Evolutionary conservation across 2,113 vertebrate genomes (phyloP), one percentile per base, ranked within the genome.

Genomic region (Canis aureus): DNA sequence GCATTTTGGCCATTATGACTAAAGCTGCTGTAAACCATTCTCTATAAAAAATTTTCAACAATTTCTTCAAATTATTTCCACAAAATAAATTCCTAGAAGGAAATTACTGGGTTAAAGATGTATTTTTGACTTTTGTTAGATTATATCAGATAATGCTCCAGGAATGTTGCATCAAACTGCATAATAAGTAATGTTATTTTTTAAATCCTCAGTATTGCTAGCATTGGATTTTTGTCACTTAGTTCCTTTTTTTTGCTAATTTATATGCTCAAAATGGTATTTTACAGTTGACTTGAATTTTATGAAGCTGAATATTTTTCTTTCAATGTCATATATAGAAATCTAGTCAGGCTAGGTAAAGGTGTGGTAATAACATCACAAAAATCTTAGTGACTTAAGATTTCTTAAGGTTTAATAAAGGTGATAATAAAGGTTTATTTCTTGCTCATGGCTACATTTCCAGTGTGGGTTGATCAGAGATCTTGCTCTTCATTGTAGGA

Each of bases 291-390:
- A 55, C 51, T 88, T 82, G 35, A 64, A 85, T 57, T 89, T 60
- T 76, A 57, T 55, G 22, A 89, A 95, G 38, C 53, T 92, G 82
- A 88, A 91, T 7, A 23, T 80, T 92, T 90, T 88, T 88, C 74
- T 89, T 92, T 88, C 53, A 69, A 69, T 83, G 90, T 95, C 25
- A 23, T 64, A 27, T 59, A 93, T 27, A n/a, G 8, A 86, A 64
- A 27, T 60, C 73, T 59, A 66, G 25, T 66, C 81, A 86, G 25
- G 2, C 12, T 57, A 9, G 10, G 3, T 76, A 60, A 67, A 69
- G 43, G 8, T 67, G 20, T 35, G 13, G 17, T 9, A 81, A 74
- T 38, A 43, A 13, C 74, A 57, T 60, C 55, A 76, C 51, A 38
- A 62, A 71, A 55, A 35, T n/a, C 22, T 35, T 51, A 73, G 43